Conservation (phyloP, 2,113 vertebrate species). For the Microcebus murinus region DNA sequence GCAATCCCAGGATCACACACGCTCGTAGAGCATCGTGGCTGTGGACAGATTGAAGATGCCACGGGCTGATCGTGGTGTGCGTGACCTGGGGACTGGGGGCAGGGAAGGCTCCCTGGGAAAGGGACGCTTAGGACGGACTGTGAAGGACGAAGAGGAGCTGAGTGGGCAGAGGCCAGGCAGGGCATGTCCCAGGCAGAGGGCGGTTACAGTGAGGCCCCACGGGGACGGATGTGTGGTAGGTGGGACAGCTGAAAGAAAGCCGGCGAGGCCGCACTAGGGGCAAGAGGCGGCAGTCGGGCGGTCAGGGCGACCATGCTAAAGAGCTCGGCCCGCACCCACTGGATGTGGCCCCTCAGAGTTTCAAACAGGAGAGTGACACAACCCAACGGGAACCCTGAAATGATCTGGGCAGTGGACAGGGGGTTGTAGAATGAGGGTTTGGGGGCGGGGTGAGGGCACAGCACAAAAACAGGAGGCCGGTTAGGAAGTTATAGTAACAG, state of each 20-base stretch:
- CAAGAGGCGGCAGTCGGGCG: accelerated
- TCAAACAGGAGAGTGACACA: background rate
- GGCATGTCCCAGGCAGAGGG: background rate
- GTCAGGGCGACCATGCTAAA: background rate
- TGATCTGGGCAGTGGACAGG: background rate
- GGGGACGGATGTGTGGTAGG: background rate
- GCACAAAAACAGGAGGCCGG: background rate
- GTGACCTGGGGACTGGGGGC: background rate
- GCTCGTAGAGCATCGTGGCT: no score
- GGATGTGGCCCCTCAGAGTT: background rate
- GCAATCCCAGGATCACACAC: background rate
- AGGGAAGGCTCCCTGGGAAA: background rate
- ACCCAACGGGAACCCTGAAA: background rate
- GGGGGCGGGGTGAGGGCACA: background rate
- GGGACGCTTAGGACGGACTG: background rate
- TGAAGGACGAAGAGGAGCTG: background rate
- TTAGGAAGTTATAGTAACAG: no score
- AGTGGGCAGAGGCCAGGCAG: accelerated
- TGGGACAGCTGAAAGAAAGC: background rate
- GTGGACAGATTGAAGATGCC: background rate
- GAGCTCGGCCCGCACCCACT: background rate
- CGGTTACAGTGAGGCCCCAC: background rate
- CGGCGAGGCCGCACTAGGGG: background rate
- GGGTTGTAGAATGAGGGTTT: background rate
- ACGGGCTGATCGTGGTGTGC: accelerated